Evolutionary conservation across 2,797 vertebrate genomes (phyloP).

Genomic region (Hemibagrus guttatus): DNA sequence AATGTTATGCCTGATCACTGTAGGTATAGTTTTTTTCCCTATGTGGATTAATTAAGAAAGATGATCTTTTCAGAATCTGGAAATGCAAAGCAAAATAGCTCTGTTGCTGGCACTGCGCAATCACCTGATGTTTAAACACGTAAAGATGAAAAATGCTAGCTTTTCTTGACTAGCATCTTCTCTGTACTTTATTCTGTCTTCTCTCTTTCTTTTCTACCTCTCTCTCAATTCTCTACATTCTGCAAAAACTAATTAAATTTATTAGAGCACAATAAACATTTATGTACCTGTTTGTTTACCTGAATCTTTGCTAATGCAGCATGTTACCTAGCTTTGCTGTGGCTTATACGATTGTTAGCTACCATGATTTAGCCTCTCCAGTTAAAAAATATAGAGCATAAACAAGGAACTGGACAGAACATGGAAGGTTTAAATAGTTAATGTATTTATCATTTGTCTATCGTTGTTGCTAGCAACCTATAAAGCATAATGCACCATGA

Average conservation of each 20-base stretch:
- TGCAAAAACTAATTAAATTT: background rate
- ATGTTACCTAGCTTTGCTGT: background rate
- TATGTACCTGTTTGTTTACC: background rate
- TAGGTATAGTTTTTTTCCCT: background rate
- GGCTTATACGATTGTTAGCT: background rate
- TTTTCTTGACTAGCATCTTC: background rate
- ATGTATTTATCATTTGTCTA: background rate
- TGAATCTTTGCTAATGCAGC: background rate
- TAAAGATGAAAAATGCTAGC: background rate
- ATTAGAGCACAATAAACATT: background rate
- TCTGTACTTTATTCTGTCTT: too few relatives aligned
- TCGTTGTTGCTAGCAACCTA: background rate
- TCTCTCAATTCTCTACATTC: background rate
- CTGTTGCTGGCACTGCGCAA: background rate
- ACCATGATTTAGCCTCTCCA: background rate
- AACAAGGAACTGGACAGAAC: background rate
- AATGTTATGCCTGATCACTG: too few relatives aligned
- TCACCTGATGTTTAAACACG: background rate
- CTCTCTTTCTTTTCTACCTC: too few relatives aligned
- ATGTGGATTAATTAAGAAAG: background rate
- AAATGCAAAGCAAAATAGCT: background rate
- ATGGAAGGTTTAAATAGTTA: background rate
- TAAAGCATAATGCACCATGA: background rate
- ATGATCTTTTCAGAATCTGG: background rate
- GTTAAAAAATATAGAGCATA: background rate